phyloP scores from a whole-genome alignment of 1,140 invertebrate genomes.

The Drosophila lacertosa region DNA sequence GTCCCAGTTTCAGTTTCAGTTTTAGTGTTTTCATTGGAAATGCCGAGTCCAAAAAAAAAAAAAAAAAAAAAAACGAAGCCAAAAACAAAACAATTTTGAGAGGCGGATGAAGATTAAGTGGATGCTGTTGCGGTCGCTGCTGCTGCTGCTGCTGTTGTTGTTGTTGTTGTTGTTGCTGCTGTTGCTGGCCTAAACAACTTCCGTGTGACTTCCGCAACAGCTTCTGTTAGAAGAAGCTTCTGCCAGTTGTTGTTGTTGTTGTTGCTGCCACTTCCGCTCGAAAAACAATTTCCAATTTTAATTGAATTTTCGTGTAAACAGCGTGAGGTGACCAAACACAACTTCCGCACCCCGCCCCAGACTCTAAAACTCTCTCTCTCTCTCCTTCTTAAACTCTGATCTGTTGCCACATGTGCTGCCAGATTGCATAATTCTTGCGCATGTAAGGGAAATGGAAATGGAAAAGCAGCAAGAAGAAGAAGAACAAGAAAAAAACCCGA shows the following conservation, averaged over 20 bases:
- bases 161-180: not conserved
- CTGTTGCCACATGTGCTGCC: slow-evolving; percentile 68
- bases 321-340: slow-evolving; percentile 57
- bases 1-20: not conserved
- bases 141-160: not conserved
- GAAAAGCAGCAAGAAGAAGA: not conserved
- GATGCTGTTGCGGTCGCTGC: slow-evolving; percentile 1
- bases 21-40: slow-evolving; percentile 71
- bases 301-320: slow-evolving; percentile 82
- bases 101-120: slow-evolving; percentile 44
- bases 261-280: slow-evolving; percentile 60
- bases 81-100: slow-evolving; percentile 41
- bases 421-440: slow-evolving; percentile 69
- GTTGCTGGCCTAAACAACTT: slow-evolving; percentile 70
- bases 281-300: slow-evolving; percentile 72
- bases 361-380: slow-evolving; percentile 4
- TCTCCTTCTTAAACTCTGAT: slow-evolving; percentile 39
- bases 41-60: slow-evolving; percentile 32
- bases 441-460: slow-evolving; percentile 38
- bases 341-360: slow-evolving; percentile 36
- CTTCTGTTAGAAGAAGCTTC: slow-evolving; percentile 35
- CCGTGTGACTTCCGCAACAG: slow-evolving; percentile 74
- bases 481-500: slow-evolving; percentile 50
- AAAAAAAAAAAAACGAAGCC: slow-evolving; percentile 11
- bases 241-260: not conserved